Percentiles rank a stretch among this genome's conserved stretches.
Evolutionary conservation across 2,888 invertebrate species (phyloP).

Genomic region (Noctua comes): DNA sequence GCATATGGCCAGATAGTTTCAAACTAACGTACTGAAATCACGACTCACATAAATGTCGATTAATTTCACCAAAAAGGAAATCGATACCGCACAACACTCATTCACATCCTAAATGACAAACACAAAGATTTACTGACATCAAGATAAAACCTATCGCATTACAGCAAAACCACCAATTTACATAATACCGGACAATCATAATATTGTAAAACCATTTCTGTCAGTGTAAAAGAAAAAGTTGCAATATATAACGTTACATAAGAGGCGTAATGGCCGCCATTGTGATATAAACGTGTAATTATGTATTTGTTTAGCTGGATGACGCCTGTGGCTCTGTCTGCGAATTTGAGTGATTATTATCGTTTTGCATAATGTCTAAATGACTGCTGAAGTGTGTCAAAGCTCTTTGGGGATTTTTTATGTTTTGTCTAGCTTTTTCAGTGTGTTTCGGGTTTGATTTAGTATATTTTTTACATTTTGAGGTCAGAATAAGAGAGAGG

Average conservation of each 20-base stretch:
- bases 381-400: slow-evolving; percentile 30
- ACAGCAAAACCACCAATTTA: slow-evolving; percentile 39
- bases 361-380: slow-evolving; percentile 33
- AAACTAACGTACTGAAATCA: neutral
- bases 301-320: slow-evolving; percentile 66
- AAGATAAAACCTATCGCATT: slow-evolving; percentile 34
- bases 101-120: neutral
- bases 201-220: slow-evolving; percentile 56
- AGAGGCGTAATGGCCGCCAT: slow-evolving; percentile 56
- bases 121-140: slow-evolving; percentile 17
- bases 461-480: neutral
- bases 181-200: slow-evolving; percentile 53
- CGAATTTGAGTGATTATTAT: slow-evolving; percentile 47
- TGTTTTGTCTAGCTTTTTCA: neutral
- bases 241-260: slow-evolving; percentile 50
- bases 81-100: neutral
- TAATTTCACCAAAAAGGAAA: neutral
- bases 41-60: neutral
- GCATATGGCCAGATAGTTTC: neutral
- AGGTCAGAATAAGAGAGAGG: neutral
- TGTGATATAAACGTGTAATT: slow-evolving; percentile 64
- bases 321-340: slow-evolving; percentile 46
- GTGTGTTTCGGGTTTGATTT: neutral
- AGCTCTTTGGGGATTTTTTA: slow-evolving; percentile 4
- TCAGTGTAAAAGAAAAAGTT: slow-evolving; percentile 66